Conservation (phyloP, 2,797 vertebrate genomes). For the Lacerta bilineata region DNA sequence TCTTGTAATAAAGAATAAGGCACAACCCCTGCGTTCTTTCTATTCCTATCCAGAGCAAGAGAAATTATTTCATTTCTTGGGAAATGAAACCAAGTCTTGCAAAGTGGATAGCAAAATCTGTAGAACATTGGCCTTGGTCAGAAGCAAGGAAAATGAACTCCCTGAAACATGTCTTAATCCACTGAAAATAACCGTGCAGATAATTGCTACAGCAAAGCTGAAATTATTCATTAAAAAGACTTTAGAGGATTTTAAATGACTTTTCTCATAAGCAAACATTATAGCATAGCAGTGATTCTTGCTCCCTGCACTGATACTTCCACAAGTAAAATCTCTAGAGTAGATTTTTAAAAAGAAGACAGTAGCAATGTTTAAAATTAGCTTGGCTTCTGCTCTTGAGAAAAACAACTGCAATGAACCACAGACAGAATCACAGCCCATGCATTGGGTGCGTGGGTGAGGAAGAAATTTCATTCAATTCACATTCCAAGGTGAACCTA, state of each 20-base stretch:
- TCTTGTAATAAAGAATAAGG: slow-evolving; percentile 30
- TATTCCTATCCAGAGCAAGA: neutral
- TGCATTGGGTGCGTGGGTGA: too few species aligned
- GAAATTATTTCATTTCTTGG: slow-evolving; percentile 10
- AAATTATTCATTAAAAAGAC: slow-evolving; percentile 51
- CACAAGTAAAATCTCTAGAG: neutral
- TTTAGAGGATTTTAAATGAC: slow-evolving; percentile 31
- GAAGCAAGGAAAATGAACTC: slow-evolving; percentile 19
- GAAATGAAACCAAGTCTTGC: slow-evolving; percentile 20
- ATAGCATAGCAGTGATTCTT: neutral
- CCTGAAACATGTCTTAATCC: neutral
- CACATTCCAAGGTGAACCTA: too few species aligned
- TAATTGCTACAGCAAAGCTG: slow-evolving; percentile 31
- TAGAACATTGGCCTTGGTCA: slow-evolving; percentile 8
- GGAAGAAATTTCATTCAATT: too few species aligned
- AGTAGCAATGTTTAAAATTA: neutral
- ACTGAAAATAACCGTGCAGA: slow-evolving; percentile 30
- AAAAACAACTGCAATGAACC: neutral
- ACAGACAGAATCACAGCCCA: too few species aligned
- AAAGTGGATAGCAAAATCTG: slow-evolving; percentile 1
- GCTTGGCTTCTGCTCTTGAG: neutral
- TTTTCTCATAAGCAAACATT: slow-evolving; percentile 22
- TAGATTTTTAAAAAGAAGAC: neutral
- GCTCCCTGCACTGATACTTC: neutral
- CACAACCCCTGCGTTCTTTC: slow-evolving; percentile 27